These are phyloP conservation scores for Oxygymnocypris stewartii DNA, from an alignment of 2,113 vertebrate genomes.

Conservation along the genomic window DNA sequence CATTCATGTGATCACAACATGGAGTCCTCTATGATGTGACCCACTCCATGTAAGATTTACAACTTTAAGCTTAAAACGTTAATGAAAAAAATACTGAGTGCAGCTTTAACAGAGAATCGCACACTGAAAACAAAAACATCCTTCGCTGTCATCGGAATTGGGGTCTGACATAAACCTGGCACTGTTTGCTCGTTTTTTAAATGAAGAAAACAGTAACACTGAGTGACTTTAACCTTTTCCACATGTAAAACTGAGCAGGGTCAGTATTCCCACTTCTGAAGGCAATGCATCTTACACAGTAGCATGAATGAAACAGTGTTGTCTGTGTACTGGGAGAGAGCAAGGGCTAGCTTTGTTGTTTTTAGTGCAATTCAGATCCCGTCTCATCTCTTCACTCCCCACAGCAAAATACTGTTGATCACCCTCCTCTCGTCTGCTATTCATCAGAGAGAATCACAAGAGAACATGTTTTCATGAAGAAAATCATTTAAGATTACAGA, in stretches of 20 bases:
- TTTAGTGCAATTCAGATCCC: slow-evolving; percentile 20
- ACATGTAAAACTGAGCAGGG: slow-evolving; percentile 38
- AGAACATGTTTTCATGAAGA: slow-evolving; percentile 70
- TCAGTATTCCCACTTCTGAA: slow-evolving; percentile 41
- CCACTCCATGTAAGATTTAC: not conserved
- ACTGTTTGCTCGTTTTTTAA: not conserved
- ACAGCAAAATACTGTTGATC: slow-evolving; percentile 64
- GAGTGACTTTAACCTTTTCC: slow-evolving; percentile 40
- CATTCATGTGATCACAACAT: not conserved
- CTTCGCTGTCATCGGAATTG: slow-evolving; percentile 6
- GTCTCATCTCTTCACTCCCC: slow-evolving; percentile 61
- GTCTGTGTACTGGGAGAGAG: not conserved
- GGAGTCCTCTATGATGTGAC: not conserved
- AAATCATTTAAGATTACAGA: slow-evolving; percentile 62
- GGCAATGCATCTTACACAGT: slow-evolving; percentile 28
- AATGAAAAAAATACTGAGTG: slow-evolving; percentile 27
- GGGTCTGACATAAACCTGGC: slow-evolving; percentile 22
- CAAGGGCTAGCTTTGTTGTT: slow-evolving; percentile 7
- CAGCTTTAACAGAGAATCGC: slow-evolving; percentile 45
- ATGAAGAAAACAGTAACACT: slow-evolving; percentile 39
- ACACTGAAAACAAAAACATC: slow-evolving; percentile 50
- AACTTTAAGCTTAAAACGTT: not conserved
- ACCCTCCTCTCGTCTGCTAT: slow-evolving; percentile 70
- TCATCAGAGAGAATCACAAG: slow-evolving; percentile 60
- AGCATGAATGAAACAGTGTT: slow-evolving; percentile 32